Evolutionary conservation across 2,888 invertebrate genomes (phyloP), one percentile per base, ranked within the genome.

Genomic region (Bursaphelenchus okinawaensis): DNA sequence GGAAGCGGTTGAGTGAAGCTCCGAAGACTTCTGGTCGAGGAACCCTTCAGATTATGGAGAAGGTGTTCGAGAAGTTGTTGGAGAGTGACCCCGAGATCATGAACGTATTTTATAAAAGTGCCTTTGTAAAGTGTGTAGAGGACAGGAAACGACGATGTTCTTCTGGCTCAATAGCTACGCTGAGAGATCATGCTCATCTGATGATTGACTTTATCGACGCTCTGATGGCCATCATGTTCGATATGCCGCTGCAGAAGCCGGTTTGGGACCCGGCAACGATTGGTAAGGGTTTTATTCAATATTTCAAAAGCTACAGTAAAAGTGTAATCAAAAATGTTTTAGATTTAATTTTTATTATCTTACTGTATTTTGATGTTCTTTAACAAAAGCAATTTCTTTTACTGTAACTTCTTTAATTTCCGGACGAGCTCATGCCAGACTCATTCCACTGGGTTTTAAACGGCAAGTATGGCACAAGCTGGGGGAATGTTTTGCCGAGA

Each of bases 11-110:
- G 28, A 73, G 75, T 16, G 78, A 78, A 62, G 75, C 78, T 8
- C 78, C 78, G 24, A 76, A 76, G 62, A 78, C 78, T 7, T 74
- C 75, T 22, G 78, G 77, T 12, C 61, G 77, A 8, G 78, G 78
- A 6, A 79, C 73, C 12, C 68, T 78, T n/a, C 74, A 75, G 28
- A 77, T 79, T 31, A 79, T 79, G 78, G 77, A 79, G 62, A 79
- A 76, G 71, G 76, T 77, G 7, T 68, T 78, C 19, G 75, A 76
- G 27, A 70, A 72, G 28, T 56, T 78, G 52, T 65, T 73, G 27
- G 75, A 71, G 29, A 62, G 61, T 16, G 75, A 79, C 22, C 72
- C 75, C 0, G 64, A 67, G 7, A 68, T 79, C 6, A 70, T 68
- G 52, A 50, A 69, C 0, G 63, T 79, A n/a, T 78, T 79, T 67